A percentile compares a stretch with the other conserved stretches of the same genome.
These are phyloP conservation scores for Chironomus striatipennis DNA, from an alignment of 1,140 invertebrate genomes.

Conservation along the genomic window DNA sequence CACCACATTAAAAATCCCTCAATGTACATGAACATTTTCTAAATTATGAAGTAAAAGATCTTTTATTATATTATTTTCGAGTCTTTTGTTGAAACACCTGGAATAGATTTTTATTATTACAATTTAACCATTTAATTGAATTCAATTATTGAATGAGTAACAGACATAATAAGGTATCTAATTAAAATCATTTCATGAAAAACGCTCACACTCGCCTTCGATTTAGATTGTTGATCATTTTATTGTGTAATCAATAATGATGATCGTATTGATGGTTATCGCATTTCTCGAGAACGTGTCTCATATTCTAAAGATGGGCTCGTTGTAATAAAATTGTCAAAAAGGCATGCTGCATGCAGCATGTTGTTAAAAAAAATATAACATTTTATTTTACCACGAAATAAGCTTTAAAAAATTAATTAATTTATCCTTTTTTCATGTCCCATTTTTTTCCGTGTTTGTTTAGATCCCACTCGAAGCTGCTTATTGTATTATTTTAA, in stretches of 20 bases:
- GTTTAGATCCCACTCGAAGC: background rate
- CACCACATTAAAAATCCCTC: conserved; percentile 5
- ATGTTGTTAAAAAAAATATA: background rate
- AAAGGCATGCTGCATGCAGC: background rate
- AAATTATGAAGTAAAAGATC: background rate
- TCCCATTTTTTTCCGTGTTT: background rate
- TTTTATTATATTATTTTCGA: background rate
- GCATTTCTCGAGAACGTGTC: background rate
- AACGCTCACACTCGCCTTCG: background rate
- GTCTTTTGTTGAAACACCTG: conserved; percentile 1
- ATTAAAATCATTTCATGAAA: background rate
- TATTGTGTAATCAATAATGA: conserved; percentile 2
- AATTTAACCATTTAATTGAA: conserved; percentile 10
- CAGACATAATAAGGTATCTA: background rate
- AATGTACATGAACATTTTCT: background rate
- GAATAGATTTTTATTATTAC: conserved; percentile 2
- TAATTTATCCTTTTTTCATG: background rate
- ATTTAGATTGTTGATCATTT: conserved; percentile 1
- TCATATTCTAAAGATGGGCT: background rate
- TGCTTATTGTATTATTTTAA: background rate
- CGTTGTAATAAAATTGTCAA: background rate
- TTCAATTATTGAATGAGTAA: conserved; percentile 10
- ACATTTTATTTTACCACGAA: conserved; percentile 2
- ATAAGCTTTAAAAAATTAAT: background rate
- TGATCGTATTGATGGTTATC: conserved; percentile 1